Conservation (phyloP, 1,140 invertebrate species). For the Macrosteles quadrilineatus region DNA sequence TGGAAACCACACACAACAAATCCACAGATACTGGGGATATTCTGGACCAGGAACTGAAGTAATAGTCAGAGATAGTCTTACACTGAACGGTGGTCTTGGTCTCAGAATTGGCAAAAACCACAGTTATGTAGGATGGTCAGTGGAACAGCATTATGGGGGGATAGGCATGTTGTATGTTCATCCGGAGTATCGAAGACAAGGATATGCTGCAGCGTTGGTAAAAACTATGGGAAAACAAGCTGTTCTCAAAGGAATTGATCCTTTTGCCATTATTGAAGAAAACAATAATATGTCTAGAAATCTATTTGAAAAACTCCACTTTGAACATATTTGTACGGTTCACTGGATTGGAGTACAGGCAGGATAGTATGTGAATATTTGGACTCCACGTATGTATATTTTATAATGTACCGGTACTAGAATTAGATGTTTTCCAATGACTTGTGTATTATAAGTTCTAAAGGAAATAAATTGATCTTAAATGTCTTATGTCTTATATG, state of each 20-base stretch:
- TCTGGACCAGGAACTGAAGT: neutral
- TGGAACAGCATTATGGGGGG: conserved; percentile 14
- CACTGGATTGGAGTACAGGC: conserved; percentile 16
- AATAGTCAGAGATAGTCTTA: neutral
- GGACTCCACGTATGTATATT: no score
- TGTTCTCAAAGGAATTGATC: conserved; percentile 9
- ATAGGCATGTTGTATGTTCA: conserved; percentile 10
- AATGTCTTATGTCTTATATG: no score
- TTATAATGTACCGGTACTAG: no score
- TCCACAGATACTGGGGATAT: conserved; percentile 3
- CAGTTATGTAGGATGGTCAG: neutral
- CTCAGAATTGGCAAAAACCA: neutral
- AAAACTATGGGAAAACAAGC: neutral
- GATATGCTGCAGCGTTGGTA: neutral
- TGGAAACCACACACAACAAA: neutral
- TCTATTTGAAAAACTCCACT: neutral
- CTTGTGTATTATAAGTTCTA: no score
- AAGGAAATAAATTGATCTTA: no score
- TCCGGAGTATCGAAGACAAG: conserved; percentile 1
- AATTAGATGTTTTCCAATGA: no score
- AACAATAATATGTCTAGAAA: neutral
- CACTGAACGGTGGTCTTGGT: neutral
- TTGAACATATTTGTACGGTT: neutral
- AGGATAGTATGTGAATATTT: no score
- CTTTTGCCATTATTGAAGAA: conserved; percentile 10